These are phyloP conservation scores for Platanista minor DNA, from an alignment of 2,113 vertebrate species.

Conservation along the genomic window DNA sequence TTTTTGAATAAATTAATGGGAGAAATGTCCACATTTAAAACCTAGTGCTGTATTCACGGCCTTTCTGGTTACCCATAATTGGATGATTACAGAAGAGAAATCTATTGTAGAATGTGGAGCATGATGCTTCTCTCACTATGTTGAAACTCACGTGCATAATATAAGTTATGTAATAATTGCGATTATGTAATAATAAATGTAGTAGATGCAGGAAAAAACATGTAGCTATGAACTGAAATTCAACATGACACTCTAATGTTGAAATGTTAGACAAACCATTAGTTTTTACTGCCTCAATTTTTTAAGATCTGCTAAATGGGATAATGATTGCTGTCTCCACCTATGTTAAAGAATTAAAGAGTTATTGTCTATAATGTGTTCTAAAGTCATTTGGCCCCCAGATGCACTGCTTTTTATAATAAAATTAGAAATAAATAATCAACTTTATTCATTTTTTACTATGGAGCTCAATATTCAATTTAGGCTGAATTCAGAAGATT, in stretches of 20 bases:
- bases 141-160: not conserved
- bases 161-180: not conserved
- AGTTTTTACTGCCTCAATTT: constrained; percentile 31
- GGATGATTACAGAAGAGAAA: constrained; percentile 58
- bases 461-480: not conserved
- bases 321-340: constrained; percentile 48
- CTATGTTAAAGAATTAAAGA: not conserved
- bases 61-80: constrained; percentile 58
- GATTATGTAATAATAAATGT: not conserved
- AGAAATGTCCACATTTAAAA: constrained; percentile 62
- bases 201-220: not conserved
- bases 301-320: constrained; percentile 53
- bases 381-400: constrained; percentile 68
- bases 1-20: constrained; percentile 66
- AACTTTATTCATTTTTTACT: constrained; percentile 5
- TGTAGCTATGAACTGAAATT: constrained; percentile 32
- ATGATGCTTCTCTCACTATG: not conserved
- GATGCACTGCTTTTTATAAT: constrained; percentile 64
- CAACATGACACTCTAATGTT: not conserved
- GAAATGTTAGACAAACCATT: not conserved
- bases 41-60: not conserved
- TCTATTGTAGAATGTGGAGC: not conserved
- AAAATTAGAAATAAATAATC: constrained; percentile 67
- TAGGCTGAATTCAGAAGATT: not conserved
- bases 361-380: not conserved